Base-by-base conservation (phyloP, 2,888 invertebrate species). In the Orthonevra nobilis region DNA sequence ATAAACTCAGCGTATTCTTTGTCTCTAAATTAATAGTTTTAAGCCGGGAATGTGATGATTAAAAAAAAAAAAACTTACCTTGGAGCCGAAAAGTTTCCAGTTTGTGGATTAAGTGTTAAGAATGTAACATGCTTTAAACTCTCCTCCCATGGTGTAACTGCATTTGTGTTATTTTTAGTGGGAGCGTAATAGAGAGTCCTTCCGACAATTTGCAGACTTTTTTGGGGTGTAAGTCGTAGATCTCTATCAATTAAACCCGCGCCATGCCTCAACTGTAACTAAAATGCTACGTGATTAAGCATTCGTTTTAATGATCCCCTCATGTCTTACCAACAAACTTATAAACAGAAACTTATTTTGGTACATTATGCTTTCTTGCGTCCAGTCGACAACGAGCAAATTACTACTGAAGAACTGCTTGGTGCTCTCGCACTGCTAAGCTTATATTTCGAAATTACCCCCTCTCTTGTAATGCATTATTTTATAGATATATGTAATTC, bases 71-170 rank as follows among this genome's bases (percentile, higher is more conserved):
- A 17, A 2, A 50, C 81, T 46, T 84, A 88, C 88, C 87, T 88
- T 12, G 86, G 61, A 81, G 87, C 85, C 14, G 84, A 84, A 1
- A 82, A 83, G 2, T 83, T 74, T 3, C 84, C 84, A n/a, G 84
- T 82, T 69, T 86, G 83, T 23, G 86, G 84, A 36, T 86, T 86
- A 7, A 94, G 89, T 1, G 93, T 92, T 81, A 93, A 89, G 83
- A 92, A 92, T 3, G 92, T 91, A 77, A 93, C 92, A 87, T 93
- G 93, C 70, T 92, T 90, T 28, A 94, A 86, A 1, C 93, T 93
- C 68, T 91, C 91, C 86, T 93, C 93, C 94, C 94, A 94, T 83
- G 91, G 90, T 3, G 36, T 44, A 2, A 28, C 23, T 42, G 30
- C 44, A 36, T 36, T 79, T 84, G 83, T 60, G 56, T 69, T n/a